Conservation (phyloP, 2,888 invertebrate genomes). For the Abrostola triplasia region DNA sequence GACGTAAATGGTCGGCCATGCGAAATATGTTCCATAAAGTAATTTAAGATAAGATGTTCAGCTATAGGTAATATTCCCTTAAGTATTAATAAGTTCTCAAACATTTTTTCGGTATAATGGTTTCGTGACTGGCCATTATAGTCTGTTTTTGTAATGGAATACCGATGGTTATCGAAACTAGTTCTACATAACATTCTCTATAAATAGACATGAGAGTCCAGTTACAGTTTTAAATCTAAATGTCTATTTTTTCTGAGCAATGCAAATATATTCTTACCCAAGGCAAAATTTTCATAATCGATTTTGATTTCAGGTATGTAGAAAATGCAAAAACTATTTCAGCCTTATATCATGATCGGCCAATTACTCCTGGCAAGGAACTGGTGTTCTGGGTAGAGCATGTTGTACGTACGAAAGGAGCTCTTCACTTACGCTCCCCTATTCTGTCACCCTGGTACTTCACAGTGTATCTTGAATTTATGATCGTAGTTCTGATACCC, state of each 20-base stretch:
- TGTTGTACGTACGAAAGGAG: slow-evolving; percentile 85
- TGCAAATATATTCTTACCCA: no score
- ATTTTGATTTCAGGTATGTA: slow-evolving; percentile 48
- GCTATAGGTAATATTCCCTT: background rate
- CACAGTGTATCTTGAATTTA: background rate
- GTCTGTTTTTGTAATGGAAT: background rate
- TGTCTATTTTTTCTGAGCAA: no score
- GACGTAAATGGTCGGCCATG: slow-evolving; percentile 6
- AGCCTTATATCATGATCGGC: slow-evolving; percentile 67
- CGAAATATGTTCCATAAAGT: background rate
- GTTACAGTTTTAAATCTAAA: background rate
- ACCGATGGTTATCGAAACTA: slow-evolving; percentile 9
- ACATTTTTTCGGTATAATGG: background rate
- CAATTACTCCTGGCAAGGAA: slow-evolving; percentile 84
- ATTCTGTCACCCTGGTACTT: slow-evolving; percentile 15
- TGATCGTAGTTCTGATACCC: background rate
- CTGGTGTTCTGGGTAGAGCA: slow-evolving; percentile 90
- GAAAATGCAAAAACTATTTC: slow-evolving; percentile 39
- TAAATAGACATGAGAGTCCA: slow-evolving; percentile 5
- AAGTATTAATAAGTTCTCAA: no score
- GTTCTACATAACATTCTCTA: background rate
- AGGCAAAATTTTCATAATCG: background rate
- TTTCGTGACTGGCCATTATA: slow-evolving; percentile 3
- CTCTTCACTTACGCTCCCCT: slow-evolving; percentile 70
- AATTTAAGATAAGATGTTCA: background rate